A percentile compares a stretch with the other conserved stretches of the same genome.
Evolutionary conservation across 2,113 vertebrate species (phyloP).

Genomic region (Quiscalus mexicanus): DNA sequence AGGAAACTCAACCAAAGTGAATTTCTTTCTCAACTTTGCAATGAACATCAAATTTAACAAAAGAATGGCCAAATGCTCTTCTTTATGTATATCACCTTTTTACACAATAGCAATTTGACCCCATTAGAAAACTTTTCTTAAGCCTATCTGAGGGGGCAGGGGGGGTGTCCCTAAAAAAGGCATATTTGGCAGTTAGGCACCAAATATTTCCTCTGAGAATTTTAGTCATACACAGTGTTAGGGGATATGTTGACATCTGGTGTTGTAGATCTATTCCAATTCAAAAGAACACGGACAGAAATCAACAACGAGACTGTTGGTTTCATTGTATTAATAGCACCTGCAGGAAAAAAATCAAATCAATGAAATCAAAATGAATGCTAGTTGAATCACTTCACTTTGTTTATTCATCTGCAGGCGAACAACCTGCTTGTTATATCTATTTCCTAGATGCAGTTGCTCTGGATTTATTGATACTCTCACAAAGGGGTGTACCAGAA

Average conservation of each 20-base stretch:
- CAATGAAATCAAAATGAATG: neutral
- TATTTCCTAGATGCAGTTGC: neutral
- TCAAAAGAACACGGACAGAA: neutral
- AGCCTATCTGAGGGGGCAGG: fast-evolving
- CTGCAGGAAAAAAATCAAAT: neutral
- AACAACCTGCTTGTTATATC: neutral
- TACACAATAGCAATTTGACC: neutral
- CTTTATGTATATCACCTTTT: neutral
- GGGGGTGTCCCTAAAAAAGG: fast-evolving
- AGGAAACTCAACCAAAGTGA: neutral
- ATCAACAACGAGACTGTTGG: neutral
- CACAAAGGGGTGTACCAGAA: neutral
- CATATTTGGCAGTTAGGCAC: neutral
- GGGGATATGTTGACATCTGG: neutral
- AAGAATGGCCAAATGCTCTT: neutral
- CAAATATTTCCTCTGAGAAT: neutral
- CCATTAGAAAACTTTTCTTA: neutral
- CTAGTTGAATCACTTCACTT: neutral
- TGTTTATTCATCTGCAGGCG: neutral
- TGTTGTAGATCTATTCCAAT: neutral
- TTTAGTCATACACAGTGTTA: neutral
- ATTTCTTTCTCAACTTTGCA: neutral
- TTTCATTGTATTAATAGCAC: neutral
- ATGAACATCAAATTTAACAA: neutral
- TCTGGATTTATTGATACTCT: neutral